These are phyloP conservation scores for Pholis gunnellus DNA, from an alignment of 2,113 vertebrate genomes.

Conservation along the genomic window DNA sequence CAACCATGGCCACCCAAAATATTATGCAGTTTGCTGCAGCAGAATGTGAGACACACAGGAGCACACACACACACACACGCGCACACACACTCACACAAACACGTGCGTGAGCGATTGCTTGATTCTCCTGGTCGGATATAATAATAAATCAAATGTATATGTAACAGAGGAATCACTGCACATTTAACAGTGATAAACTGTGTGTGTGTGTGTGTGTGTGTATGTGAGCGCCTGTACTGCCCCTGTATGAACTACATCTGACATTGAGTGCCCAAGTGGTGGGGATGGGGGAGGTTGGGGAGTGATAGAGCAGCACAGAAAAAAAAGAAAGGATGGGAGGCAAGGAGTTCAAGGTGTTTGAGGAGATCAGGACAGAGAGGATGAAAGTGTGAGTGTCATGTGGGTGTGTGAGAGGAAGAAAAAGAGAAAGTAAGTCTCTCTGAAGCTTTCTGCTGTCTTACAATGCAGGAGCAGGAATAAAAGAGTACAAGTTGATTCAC, in stretches of 20 bases:
- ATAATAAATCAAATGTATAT: background rate
- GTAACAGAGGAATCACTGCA: background rate
- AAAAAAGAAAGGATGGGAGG: constrained; percentile 33
- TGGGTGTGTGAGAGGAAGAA: constrained; percentile 7
- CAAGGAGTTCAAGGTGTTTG: constrained; percentile 49
- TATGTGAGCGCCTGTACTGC: background rate
- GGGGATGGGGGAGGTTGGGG: constrained; percentile 7
- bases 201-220: background rate
- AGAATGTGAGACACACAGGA: background rate
- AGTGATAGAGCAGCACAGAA: constrained; percentile 28
- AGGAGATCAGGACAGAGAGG: constrained; percentile 54
- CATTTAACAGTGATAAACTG: background rate
- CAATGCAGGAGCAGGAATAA: constrained; percentile 29
- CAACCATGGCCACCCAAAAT: background rate
- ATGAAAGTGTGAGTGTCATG: constrained; percentile 43
- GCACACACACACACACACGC: background rate
- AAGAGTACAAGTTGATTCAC: constrained; percentile 35
- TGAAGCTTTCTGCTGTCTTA: constrained; percentile 23
- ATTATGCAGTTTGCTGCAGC: background rate
- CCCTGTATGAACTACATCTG: constrained; percentile 32
- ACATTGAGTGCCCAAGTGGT: constrained; percentile 16
- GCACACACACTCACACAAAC: background rate
- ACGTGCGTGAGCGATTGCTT: background rate
- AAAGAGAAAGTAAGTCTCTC: constrained; percentile 15
- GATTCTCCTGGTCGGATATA: background rate